Evolutionary conservation across 2,888 invertebrate species (phyloP).

Genomic region (Rhogogaster chlorosoma): DNA sequence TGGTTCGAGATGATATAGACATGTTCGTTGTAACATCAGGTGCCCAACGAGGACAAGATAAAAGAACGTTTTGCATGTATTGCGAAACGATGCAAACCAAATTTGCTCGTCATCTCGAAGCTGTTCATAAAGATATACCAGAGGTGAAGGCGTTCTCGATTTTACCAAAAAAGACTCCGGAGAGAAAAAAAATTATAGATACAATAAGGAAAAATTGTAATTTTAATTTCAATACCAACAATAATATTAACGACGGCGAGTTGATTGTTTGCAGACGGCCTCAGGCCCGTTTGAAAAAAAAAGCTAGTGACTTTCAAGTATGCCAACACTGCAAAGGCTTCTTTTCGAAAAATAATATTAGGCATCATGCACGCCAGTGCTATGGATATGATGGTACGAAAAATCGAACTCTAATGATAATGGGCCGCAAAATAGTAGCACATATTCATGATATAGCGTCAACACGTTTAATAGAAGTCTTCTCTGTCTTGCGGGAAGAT

Average conservation of each 20-base stretch:
- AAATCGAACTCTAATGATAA: background rate
- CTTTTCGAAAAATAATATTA: constrained; percentile 48
- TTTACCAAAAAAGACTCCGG: background rate
- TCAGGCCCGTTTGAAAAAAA: constrained; percentile 27
- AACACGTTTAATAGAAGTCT: constrained; percentile 15
- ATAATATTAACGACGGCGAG: constrained; percentile 49
- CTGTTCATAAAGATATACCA: background rate
- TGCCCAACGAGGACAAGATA: background rate
- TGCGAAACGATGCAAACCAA: background rate
- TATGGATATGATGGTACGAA: background rate
- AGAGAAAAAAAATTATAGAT: background rate
- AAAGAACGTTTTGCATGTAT: background rate
- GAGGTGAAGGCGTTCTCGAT: background rate
- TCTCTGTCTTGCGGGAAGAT: constrained; percentile 52
- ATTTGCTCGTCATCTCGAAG: background rate
- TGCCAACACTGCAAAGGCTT: constrained; percentile 54
- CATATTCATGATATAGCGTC: constrained; percentile 10
- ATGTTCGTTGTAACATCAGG: background rate
- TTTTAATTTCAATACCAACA: constrained; percentile 12
- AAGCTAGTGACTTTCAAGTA: constrained; percentile 50
- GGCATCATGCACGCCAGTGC: constrained; percentile 50
- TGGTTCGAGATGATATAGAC: background rate
- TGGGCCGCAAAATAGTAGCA: background rate
- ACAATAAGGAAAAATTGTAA: constrained; percentile 16
- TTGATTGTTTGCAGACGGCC: constrained; percentile 52